These are phyloP conservation scores for Sylvia atricapilla DNA, from an alignment of 2,113 vertebrate species.

Conservation along the genomic window DNA sequence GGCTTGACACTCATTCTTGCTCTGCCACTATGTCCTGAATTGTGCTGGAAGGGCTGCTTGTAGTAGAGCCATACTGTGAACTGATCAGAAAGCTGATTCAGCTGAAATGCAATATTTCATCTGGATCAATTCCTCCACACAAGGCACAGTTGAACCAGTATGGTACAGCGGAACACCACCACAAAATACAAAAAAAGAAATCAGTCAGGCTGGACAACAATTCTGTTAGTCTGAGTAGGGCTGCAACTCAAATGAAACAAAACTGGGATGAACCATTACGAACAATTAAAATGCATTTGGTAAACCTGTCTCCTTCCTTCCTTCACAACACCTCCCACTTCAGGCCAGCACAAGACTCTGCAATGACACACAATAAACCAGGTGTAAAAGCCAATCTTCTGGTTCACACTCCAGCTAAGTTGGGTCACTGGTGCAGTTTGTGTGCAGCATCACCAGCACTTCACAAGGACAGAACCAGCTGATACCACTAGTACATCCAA, in stretches of 20 bases:
- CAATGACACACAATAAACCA: background rate
- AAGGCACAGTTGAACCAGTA: background rate
- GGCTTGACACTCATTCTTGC: background rate
- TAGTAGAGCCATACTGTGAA: background rate
- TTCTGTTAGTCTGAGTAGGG: background rate
- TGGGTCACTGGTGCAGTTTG: background rate
- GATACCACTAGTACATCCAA: background rate
- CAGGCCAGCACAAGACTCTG: background rate
- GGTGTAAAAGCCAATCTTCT: background rate
- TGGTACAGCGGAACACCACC: background rate
- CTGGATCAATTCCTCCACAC: background rate
- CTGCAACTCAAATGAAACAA: background rate
- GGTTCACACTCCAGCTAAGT: background rate
- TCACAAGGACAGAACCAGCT: background rate
- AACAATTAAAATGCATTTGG: background rate
- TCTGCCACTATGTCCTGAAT: background rate
- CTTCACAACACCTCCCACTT: background rate
- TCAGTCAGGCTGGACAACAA: background rate
- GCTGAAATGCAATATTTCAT: background rate
- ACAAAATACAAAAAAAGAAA: background rate
- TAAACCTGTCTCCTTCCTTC: background rate
- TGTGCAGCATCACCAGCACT: background rate
- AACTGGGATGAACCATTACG: background rate
- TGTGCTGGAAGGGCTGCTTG: background rate
- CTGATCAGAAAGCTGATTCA: background rate